Evolutionary conservation across 37 sponge, comb jelly and placozoan genomes (phyloP).

Genomic region (Axinella damicornis): DNA sequence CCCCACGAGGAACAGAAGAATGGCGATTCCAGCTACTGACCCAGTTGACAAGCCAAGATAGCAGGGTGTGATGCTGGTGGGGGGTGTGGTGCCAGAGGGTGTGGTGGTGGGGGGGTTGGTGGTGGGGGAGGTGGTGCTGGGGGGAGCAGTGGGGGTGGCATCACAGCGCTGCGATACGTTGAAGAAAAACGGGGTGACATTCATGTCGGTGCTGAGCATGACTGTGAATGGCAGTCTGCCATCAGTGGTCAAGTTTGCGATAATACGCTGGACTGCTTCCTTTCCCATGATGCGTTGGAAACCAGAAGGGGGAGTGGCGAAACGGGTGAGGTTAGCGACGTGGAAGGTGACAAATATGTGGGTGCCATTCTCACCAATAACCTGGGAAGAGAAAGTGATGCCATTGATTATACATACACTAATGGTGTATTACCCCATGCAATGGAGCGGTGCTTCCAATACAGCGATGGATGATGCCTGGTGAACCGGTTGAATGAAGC

Average conservation of each 20-base stretch:
- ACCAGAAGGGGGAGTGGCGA: neutral
- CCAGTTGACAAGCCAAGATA: no score
- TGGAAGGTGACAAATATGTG: constrained; percentile 31
- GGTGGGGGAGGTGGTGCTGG: no score
- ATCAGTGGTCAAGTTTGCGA: no score
- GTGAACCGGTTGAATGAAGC: no score
- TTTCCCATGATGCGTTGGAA: neutral
- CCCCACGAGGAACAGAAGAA: constrained; percentile 24
- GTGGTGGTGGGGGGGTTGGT: no score
- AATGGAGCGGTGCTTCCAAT: no score
- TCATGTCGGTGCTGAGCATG: neutral
- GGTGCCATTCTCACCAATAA: neutral
- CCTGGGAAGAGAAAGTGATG: constrained; percentile 18
- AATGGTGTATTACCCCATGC: no score
- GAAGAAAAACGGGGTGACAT: neutral
- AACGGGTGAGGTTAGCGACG: constrained; percentile 31
- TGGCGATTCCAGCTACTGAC: constrained; percentile 17
- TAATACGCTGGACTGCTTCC: neutral
- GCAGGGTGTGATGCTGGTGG: no score
- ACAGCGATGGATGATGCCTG: no score
- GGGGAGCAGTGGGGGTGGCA: no score
- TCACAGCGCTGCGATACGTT: neutral
- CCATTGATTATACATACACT: constrained; percentile 3
- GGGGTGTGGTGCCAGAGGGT: no score
- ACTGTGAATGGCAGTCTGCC: constrained; percentile 11